These are phyloP conservation scores for Leptura quadrifasciata DNA, from an alignment of 2,888 invertebrate genomes.

Conservation along the genomic window DNA sequence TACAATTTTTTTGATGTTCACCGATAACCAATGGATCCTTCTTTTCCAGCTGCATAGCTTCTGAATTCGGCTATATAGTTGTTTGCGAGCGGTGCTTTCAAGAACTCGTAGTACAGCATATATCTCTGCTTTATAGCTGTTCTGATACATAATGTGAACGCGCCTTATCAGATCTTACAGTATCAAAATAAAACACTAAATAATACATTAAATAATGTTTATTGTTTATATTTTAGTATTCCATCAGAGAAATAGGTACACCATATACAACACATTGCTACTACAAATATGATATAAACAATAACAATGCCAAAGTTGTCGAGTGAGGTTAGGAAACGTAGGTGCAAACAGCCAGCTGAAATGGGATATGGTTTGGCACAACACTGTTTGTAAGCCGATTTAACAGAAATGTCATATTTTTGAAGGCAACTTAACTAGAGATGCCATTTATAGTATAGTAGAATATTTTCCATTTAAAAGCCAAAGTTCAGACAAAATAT, in stretches of 20 bases:
- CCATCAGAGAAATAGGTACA: conserved; percentile 73
- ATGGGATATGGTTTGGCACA: conserved; percentile 70
- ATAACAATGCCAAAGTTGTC: conserved; percentile 65
- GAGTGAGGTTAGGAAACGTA: conserved; percentile 49
- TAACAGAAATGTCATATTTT: conserved; percentile 27
- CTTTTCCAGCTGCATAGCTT: no score
- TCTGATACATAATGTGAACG: no score
- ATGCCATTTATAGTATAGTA: conserved; percentile 23
- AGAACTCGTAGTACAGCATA: no score
- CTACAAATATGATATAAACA: conserved; percentile 72
- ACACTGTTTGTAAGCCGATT: conserved; percentile 64
- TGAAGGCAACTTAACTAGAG: conserved; percentile 27
- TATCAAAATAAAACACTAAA: conserved; percentile 37
- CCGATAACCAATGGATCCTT: no score
- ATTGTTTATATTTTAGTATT: conserved; percentile 71
- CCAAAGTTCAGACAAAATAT: no score
- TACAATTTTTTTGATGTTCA: no score
- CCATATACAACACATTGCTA: conserved; percentile 73
- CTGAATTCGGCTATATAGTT: no score
- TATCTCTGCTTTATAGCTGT: no score
- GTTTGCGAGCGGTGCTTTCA: no score
- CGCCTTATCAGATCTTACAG: not conserved
- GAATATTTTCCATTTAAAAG: conserved; percentile 3
- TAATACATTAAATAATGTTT: conserved; percentile 70
- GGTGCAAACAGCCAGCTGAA: conserved; percentile 56